Evolutionary conservation across 2,113 vertebrate species (phyloP), one percentile per base, ranked within the genome.

Genomic region (Entelurus aequoreus): DNA sequence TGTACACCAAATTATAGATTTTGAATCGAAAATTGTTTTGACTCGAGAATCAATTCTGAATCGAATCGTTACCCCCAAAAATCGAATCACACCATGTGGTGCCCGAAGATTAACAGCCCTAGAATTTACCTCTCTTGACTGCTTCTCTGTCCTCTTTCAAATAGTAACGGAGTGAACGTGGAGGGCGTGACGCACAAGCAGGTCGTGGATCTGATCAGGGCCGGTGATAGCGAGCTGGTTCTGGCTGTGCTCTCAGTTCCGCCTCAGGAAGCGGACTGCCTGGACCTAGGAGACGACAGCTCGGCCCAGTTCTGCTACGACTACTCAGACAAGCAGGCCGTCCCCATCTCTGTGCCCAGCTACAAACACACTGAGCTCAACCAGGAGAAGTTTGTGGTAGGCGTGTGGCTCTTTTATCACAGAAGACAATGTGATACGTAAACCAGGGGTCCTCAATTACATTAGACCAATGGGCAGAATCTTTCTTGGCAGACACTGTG

Each of bases 171-270:
- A 7, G 92, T 98, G 80, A 98, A 94, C 13, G 94, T 98, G 1
- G 96, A 98, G 38, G 96, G 96, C 9, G 94, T 96, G 0, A 99
- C 95, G 0, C 96, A 99, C 87, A 98, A 98, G 90, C 96, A 98
- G 78, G 96, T 98, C 86, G 96, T 99, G 87, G 96, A 99, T 64
- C 92, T 99, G 88, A 99, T 99, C 82, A 92, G 96, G 0, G 94
- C 94, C 0, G 95, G 95, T 0, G 94, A 97, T 88, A 89, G 91
- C 76, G 95, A 98, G 84, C 82, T 99, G 74, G 86, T 95, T 47
- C 89, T 99, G 64, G 93, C 94, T 0, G 94, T 99, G 66, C 74
- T 99, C 62, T 96, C 96, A 0, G 94, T 98, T 11, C 95, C 96
- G 0, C 93, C 94, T 0, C 94, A 96, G 49, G 96, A 98, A 86